Evolutionary conservation across 2,113 vertebrate genomes (phyloP).

Genomic region (Erpornis zantholeuca): DNA sequence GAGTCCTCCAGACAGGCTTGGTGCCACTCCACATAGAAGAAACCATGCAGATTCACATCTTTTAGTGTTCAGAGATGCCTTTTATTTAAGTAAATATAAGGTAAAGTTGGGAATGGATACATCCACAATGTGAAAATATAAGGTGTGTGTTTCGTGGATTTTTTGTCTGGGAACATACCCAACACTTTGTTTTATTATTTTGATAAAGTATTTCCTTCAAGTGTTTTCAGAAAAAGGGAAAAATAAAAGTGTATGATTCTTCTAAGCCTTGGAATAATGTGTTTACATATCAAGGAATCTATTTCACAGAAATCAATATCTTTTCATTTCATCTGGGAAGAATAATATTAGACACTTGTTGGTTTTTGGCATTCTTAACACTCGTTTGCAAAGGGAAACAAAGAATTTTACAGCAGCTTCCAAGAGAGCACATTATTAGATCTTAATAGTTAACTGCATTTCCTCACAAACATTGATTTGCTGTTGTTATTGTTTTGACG

Average conservation of each 20-base stretch:
- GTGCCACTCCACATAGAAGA: neutral
- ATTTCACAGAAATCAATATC: slow-evolving; percentile 64
- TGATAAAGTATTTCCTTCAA: neutral
- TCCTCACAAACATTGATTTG: slow-evolving; percentile 56
- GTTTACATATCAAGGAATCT: slow-evolving; percentile 35
- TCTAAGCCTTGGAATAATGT: slow-evolving; percentile 19
- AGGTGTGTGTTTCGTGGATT: neutral
- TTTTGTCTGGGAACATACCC: neutral
- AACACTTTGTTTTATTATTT: neutral
- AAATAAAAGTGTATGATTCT: slow-evolving; percentile 23
- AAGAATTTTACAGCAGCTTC: slow-evolving; percentile 62
- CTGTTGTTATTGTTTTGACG: slow-evolving; percentile 25
- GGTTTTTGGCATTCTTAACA: slow-evolving; percentile 41
- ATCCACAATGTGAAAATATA: neutral
- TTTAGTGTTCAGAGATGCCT: neutral
- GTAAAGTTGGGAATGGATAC: neutral
- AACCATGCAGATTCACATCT: neutral
- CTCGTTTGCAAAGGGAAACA: slow-evolving; percentile 40
- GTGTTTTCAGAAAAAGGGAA: neutral
- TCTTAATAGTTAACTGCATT: slow-evolving; percentile 68
- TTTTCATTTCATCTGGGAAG: slow-evolving; percentile 52
- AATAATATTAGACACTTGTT: slow-evolving; percentile 54
- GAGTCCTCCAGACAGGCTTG: neutral
- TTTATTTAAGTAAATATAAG: neutral
- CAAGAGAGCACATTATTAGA: slow-evolving; percentile 49